phyloP scores from a whole-genome alignment of 1,140 invertebrate genomes.

The Ptiloglossa arizonensis region DNA sequence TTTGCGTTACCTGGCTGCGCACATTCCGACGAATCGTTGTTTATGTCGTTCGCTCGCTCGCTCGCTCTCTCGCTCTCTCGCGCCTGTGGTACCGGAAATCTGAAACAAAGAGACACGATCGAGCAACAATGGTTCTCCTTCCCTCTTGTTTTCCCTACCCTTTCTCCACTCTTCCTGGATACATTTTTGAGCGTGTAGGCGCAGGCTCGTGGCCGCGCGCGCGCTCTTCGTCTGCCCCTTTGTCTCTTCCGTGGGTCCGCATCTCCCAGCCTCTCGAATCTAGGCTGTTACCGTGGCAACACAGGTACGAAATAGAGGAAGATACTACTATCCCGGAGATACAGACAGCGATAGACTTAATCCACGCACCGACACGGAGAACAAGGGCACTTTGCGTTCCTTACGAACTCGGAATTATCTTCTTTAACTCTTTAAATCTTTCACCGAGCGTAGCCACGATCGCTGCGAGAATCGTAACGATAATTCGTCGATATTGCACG shows the following conservation, averaged over 20 bases:
- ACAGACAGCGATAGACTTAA: not conserved
- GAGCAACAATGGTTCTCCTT: conserved; percentile 15
- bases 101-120: conserved; percentile 48
- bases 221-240: conserved; percentile 19
- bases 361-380: not conserved
- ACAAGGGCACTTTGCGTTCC: not conserved
- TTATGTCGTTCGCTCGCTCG: conserved; percentile 10
- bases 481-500: no score
- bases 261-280: conserved; percentile 55
- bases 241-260: conserved; percentile 18
- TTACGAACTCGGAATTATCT: not conserved
- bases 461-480: no score
- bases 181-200: not conserved
- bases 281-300: conserved; percentile 71
- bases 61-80: no score
- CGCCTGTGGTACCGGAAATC: conserved; percentile 36
- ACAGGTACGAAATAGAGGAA: conserved; percentile 46
- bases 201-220: not conserved
- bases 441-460: no score
- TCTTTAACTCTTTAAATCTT: no score
- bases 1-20: not conserved
- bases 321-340: not conserved
- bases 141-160: not conserved
- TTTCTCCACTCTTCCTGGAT: conserved; percentile 1
- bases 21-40: conserved; percentile 3